Percentiles rank a stretch among this genome's conserved stretches.
These are phyloP conservation scores for Lithophane ornitopus DNA, from an alignment of 2,888 invertebrate species.

Conservation along the genomic window DNA sequence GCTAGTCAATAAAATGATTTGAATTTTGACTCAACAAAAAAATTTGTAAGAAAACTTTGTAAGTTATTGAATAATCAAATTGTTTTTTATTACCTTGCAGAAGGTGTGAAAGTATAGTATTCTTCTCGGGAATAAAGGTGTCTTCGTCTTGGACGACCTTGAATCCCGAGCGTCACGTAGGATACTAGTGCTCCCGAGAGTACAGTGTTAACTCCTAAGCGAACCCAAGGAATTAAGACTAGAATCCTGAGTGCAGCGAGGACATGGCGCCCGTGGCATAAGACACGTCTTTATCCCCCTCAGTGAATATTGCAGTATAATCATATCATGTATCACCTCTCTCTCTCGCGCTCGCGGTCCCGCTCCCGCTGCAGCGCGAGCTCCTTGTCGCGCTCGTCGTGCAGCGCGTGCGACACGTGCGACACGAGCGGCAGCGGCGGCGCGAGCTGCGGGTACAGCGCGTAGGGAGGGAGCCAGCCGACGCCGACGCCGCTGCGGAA, in stretches of 20 bases:
- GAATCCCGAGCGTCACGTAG: neutral
- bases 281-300: neutral
- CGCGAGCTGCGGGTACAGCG: slow-evolving; percentile 86
- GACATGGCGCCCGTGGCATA: neutral
- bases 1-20: neutral
- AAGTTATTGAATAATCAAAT: neutral
- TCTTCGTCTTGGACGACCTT: neutral
- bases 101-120: too few relatives aligned
- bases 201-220: neutral
- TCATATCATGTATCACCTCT: slow-evolving; percentile 58
- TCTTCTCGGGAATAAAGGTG: neutral
- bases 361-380: slow-evolving; percentile 89
- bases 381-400: slow-evolving; percentile 89
- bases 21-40: too few relatives aligned
- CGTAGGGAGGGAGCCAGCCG: slow-evolving; percentile 90
- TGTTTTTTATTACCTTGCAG: neutral
- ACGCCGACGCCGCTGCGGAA: slow-evolving; percentile 90
- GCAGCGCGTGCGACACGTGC: slow-evolving; percentile 86
- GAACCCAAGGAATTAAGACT: neutral
- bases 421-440: slow-evolving; percentile 82
- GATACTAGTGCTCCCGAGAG: neutral
- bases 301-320: neutral
- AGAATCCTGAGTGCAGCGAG: neutral
- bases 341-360: slow-evolving; percentile 86
- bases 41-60: too few relatives aligned